Evolutionary conservation across 2,888 invertebrate species (phyloP).

Genomic region (Meiosimyza platycephala): DNA sequence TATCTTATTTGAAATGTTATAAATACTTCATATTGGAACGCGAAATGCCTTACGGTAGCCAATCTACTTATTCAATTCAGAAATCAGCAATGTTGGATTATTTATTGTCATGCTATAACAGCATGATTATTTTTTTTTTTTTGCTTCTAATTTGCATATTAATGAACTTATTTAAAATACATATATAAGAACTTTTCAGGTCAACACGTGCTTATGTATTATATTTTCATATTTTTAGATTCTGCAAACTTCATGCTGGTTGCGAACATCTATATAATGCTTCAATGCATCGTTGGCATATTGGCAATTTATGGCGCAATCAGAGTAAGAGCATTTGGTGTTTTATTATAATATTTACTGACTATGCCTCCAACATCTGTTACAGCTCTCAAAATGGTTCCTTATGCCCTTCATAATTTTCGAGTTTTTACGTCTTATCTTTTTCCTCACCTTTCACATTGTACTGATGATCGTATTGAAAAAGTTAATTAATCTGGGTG

Average conservation of each 20-base stretch:
- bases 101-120: too few relatives aligned
- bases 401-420: constrained; percentile 57
- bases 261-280: constrained; percentile 45
- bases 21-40: too few relatives aligned
- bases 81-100: too few relatives aligned
- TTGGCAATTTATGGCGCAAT: constrained; percentile 57
- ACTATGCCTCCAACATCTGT: neutral
- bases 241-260: constrained; percentile 48
- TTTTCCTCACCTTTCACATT: constrained; percentile 52
- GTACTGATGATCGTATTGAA: constrained; percentile 61
- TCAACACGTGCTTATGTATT: too few relatives aligned
- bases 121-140: too few relatives aligned
- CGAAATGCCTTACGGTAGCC: too few relatives aligned
- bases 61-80: too few relatives aligned
- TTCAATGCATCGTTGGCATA: constrained; percentile 47
- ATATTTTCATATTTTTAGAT: constrained; percentile 46
- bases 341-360: neutral
- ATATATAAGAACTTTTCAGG: too few relatives aligned
- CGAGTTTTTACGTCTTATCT: constrained; percentile 52
- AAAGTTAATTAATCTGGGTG: constrained; percentile 56
- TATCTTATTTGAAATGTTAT: too few relatives aligned
- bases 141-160: too few relatives aligned
- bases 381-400: constrained; percentile 57
- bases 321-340: constrained; percentile 51
- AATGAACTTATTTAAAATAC: too few relatives aligned